Conservation (phyloP, 2,113 vertebrate genomes). For the Balaenoptera acutorostrata region DNA sequence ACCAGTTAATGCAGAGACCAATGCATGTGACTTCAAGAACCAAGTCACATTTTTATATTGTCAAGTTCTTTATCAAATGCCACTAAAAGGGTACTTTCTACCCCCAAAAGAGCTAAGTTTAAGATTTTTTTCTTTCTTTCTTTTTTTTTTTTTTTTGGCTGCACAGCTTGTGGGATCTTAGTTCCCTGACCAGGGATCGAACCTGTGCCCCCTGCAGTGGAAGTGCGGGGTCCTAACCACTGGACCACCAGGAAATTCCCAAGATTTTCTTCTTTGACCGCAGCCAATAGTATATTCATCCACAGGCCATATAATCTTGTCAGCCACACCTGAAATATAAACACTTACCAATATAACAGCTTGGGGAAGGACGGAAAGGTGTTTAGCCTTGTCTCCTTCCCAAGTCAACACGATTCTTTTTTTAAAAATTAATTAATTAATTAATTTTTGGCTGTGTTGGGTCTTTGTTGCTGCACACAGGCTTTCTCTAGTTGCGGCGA, state of each 20-base stretch:
- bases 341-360: neutral
- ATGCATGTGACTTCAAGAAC: neutral
- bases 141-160: neutral
- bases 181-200: neutral
- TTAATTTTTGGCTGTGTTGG: no score
- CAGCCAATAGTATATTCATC: neutral
- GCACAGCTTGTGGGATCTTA: neutral
- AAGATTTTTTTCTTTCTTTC: neutral
- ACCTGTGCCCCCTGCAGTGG: neutral
- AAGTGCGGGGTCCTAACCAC: neutral
- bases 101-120: neutral
- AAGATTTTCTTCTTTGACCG: neutral
- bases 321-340: neutral
- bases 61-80: neutral
- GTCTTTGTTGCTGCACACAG: no score
- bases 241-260: neutral
- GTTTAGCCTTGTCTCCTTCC: neutral
- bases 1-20: neutral
- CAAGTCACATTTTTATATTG: neutral
- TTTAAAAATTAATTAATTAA: no score
- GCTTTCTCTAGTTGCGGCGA: no score
- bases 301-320: no score
- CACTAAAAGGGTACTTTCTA: neutral
- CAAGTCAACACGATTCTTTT: neutral
- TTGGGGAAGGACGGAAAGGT: neutral